phyloP scores from a whole-genome alignment of 1,140 invertebrate genomes.

The Phthorimaea operculella region DNA sequence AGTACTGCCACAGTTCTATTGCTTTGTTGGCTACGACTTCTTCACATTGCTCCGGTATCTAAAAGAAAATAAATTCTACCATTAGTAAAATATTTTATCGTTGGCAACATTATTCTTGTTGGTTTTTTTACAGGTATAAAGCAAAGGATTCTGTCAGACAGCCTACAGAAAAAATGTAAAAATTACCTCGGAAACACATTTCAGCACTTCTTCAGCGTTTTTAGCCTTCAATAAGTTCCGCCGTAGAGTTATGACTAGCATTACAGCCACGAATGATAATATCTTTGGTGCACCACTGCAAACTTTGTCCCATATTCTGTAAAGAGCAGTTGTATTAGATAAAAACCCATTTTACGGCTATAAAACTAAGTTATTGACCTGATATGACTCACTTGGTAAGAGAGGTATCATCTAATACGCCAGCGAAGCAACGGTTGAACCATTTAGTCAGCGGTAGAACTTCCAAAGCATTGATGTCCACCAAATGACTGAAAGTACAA shows the following conservation, averaged over 20 bases:
- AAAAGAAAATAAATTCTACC: constrained; percentile 15
- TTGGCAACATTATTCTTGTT: constrained; percentile 9
- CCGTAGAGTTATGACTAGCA: constrained; percentile 76
- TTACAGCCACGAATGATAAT: constrained; percentile 80
- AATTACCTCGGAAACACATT: constrained; percentile 75
- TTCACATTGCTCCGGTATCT: constrained; percentile 80
- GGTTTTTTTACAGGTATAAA: constrained; percentile 4
- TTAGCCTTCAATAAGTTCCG: constrained; percentile 73
- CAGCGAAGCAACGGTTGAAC: constrained; percentile 85
- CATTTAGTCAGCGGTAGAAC: constrained; percentile 76
- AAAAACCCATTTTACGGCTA: too few relatives aligned
- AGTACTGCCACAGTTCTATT: constrained; percentile 80
- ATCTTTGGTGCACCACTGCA: constrained; percentile 86
- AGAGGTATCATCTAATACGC: constrained; percentile 79
- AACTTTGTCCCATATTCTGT: constrained; percentile 89
- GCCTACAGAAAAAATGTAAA: background rate
- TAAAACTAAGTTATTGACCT: too few relatives aligned
- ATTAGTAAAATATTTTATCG: background rate
- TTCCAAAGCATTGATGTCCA: constrained; percentile 69
- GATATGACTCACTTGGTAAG: constrained; percentile 74
- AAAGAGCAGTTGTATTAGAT: constrained; percentile 25
- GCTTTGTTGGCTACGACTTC: constrained; percentile 83
- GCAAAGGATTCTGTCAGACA: background rate
- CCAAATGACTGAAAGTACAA: constrained; percentile 65
- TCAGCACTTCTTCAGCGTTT: constrained; percentile 69